Percentiles rank a stretch among this genome's conserved stretches.
These are phyloP conservation scores for Orthonevra nobilis DNA, from an alignment of 2,888 invertebrate species.

Conservation along the genomic window DNA sequence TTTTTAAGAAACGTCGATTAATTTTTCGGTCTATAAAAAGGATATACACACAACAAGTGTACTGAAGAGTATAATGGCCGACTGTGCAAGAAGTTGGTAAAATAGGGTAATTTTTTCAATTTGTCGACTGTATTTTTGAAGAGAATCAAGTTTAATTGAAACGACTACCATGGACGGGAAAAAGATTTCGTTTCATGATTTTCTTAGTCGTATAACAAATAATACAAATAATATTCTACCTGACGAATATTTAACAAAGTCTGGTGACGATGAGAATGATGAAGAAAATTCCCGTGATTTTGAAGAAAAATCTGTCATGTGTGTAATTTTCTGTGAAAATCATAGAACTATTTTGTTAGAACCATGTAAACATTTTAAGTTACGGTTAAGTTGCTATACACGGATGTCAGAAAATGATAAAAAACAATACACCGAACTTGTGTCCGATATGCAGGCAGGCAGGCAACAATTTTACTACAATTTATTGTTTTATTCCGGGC, in stretches of 20 bases:
- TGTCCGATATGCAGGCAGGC: conserved; percentile 20
- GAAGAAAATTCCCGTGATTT: no score
- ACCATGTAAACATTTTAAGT: conserved; percentile 27
- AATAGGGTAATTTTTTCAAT: conserved; percentile 9
- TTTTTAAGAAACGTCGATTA: neutral
- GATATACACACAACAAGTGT: neutral
- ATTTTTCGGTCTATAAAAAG: neutral
- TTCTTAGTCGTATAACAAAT: conserved; percentile 13
- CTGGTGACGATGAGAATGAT: neutral
- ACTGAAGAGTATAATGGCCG: neutral
- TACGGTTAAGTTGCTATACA: conserved; percentile 24
- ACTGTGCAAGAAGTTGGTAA: conserved; percentile 2
- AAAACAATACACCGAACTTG: conserved; percentile 24
- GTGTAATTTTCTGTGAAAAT: conserved; percentile 13
- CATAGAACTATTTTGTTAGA: conserved; percentile 15
- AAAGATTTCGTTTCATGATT: conserved; percentile 2
- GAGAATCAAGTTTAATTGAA: conserved; percentile 9
- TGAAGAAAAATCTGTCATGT: neutral
- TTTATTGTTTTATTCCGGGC: no score
- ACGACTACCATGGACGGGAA: neutral
- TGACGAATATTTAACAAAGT: conserved; percentile 1
- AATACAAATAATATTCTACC: conserved; percentile 8
- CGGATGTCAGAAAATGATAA: conserved; percentile 2
- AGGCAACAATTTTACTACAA: neutral
- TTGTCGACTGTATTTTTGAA: neutral